Evolutionary conservation across 2,888 invertebrate species (phyloP).

Genomic region (Melolontha melolontha): DNA sequence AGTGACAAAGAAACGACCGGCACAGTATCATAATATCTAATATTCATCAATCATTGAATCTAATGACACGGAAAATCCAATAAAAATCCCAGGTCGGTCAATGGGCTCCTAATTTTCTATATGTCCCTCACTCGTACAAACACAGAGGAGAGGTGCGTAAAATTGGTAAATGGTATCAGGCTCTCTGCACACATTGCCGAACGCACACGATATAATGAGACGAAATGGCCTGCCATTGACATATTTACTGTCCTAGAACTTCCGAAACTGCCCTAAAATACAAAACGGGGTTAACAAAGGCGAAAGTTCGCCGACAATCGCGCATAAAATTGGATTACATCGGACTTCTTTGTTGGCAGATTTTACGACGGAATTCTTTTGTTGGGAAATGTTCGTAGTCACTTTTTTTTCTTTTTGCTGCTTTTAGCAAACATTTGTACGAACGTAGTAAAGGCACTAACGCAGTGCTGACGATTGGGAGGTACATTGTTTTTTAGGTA

Average conservation of each 20-base stretch:
- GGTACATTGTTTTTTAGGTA: too few species aligned
- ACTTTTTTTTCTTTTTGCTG: not conserved
- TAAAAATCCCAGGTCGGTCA: slow-evolving; percentile 17
- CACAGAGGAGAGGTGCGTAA: slow-evolving; percentile 10
- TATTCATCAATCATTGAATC: slow-evolving; percentile 25
- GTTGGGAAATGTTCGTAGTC: not conserved
- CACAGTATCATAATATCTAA: not conserved
- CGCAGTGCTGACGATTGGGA: too few species aligned
- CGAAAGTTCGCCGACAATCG: slow-evolving; percentile 32
- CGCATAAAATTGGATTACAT: slow-evolving; percentile 40
- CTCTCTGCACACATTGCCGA: not conserved
- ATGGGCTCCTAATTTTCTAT: slow-evolving; percentile 28
- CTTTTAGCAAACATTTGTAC: slow-evolving; percentile 19
- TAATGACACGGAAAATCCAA: slow-evolving; percentile 27
- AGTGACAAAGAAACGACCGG: too few species aligned
- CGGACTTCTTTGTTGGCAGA: slow-evolving; percentile 34
- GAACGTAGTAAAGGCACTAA: too few species aligned
- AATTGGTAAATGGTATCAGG: not conserved
- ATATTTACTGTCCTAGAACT: slow-evolving; percentile 21
- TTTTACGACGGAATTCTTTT: slow-evolving; percentile 27
- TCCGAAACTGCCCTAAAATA: slow-evolving; percentile 22
- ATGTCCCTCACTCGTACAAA: slow-evolving; percentile 5
- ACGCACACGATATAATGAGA: slow-evolving; percentile 17
- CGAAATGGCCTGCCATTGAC: slow-evolving; percentile 16
- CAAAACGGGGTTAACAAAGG: slow-evolving; percentile 31